Percentiles rank a stretch among this genome's conserved stretches.
Evolutionary conservation across 2,888 invertebrate species (phyloP).

Genomic region (Yponomeuta plumbellus): DNA sequence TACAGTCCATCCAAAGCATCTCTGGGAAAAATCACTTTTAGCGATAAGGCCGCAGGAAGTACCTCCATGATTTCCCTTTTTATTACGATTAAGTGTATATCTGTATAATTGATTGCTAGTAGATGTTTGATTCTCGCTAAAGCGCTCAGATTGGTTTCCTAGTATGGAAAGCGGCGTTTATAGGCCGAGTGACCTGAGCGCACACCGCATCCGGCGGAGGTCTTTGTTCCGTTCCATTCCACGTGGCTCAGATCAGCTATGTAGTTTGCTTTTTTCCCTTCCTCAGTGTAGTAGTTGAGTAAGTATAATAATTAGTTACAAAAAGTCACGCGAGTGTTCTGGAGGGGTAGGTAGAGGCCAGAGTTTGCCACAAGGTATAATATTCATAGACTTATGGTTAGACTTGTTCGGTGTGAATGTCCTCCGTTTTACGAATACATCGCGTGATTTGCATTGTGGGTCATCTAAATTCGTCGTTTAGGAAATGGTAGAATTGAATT

Average conservation of each 20-base stretch:
- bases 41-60: too few relatives aligned
- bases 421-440: not conserved
- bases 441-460: slow-evolving; percentile 1
- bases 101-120: too few relatives aligned
- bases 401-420: not conserved
- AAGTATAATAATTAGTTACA: too few relatives aligned
- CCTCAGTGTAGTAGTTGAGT: not conserved
- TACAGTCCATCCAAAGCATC: too few relatives aligned
- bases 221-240: slow-evolving; percentile 27
- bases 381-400: too few relatives aligned
- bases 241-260: slow-evolving; percentile 27
- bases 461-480: not conserved
- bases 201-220: slow-evolving; percentile 34
- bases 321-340: too few relatives aligned
- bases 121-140: not conserved
- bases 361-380: too few relatives aligned
- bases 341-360: too few relatives aligned
- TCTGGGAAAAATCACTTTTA: too few relatives aligned
- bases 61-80: too few relatives aligned
- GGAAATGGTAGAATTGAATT: not conserved
- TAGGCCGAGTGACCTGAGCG: slow-evolving; percentile 28
- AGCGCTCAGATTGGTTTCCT: not conserved
- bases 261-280: slow-evolving; percentile 15
- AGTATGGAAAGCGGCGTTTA: slow-evolving; percentile 24
- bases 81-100: too few relatives aligned